A percentile compares a stretch with the other conserved stretches of the same genome.
These are phyloP conservation scores for Antechinus flavipes DNA, from an alignment of 2,113 vertebrate genomes.

Conservation along the genomic window DNA sequence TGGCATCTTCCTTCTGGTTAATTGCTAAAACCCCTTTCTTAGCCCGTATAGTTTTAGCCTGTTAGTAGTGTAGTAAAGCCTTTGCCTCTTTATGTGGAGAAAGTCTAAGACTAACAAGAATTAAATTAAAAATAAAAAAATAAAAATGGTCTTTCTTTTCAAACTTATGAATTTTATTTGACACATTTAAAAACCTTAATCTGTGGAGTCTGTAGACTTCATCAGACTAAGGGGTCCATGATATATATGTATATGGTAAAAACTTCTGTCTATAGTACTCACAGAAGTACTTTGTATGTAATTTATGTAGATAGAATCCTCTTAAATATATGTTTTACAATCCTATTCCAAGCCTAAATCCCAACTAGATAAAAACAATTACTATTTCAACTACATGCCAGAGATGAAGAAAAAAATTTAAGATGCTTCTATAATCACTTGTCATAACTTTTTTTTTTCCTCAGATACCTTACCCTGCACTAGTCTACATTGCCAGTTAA, in stretches of 20 bases:
- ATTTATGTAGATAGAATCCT: not conserved
- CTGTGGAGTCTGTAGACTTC: not conserved
- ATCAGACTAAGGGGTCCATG: not conserved
- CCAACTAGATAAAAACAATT: not conserved
- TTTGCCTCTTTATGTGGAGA: too few species aligned
- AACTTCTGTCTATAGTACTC: not conserved
- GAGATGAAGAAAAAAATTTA: slow-evolving; percentile 7
- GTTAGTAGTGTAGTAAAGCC: too few species aligned
- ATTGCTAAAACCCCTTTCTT: too few species aligned
- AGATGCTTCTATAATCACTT: not conserved
- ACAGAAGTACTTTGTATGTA: not conserved
- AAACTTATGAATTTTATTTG: slow-evolving; percentile 33
- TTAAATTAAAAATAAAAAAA: too few species aligned
- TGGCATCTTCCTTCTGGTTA: too few species aligned
- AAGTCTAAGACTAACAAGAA: too few species aligned
- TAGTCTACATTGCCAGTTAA: not conserved
- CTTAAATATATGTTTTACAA: slow-evolving; percentile 26
- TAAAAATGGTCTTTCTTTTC: not conserved
- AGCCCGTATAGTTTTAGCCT: too few species aligned
- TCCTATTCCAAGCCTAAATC: not conserved
- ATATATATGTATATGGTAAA: not conserved
- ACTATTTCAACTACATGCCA: not conserved
- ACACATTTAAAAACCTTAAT: slow-evolving; percentile 23
- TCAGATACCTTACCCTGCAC: slow-evolving; percentile 20
- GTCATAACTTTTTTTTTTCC: not conserved